Base-by-base conservation (phyloP, 2,888 invertebrate species). In the Pantelozetes paolii region DNA sequence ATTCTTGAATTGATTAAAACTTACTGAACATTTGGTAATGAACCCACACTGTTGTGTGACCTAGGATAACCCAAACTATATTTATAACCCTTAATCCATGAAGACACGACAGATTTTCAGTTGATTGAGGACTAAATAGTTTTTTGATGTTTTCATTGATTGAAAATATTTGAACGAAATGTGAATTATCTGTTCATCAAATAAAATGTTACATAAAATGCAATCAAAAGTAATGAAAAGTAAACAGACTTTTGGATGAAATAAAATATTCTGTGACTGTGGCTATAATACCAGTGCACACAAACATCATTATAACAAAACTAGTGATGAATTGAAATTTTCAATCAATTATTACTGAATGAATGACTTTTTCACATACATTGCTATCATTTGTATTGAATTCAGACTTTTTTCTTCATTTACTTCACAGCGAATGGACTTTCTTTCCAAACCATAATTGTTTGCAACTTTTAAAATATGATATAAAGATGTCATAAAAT, bases 41-140 rank as follows among this genome's bases (percentile, higher is more conserved):
- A 23, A 30, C 67, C 71, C 71, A 75, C 18, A 30, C 45, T n/a
- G 69, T 36, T n/a, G 76, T 75, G 42, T 77, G 77, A 2, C 76
- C 77, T 8, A 77, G 45, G 18, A 77, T 75, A 30, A 77, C 76
- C 77, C 77, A 77, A 15, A 67, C 30, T 45, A 77, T 75, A 20
- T 73, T 77, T 2, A 76, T 20, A 11, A 75, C 40, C 59, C 77
- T 50, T n/a, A 77, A 64, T 20, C 77, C 77, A 57, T 77, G 75
- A 8, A 77, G 13, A 59, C 77, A 77, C 36, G 54, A 59, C 2
- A 77, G 23, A 9, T 73, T 71, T 15, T 72, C 20, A 20, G 1
- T 36, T 36, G 64, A n/a, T 64, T 64, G 30, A 2, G 36, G 20
- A 36, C 8, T 11, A 15, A 36, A 64, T 64, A 36, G 18, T 6